phyloP scores from a whole-genome alignment of 2,113 vertebrate genomes.

The Rallus limicola region DNA sequence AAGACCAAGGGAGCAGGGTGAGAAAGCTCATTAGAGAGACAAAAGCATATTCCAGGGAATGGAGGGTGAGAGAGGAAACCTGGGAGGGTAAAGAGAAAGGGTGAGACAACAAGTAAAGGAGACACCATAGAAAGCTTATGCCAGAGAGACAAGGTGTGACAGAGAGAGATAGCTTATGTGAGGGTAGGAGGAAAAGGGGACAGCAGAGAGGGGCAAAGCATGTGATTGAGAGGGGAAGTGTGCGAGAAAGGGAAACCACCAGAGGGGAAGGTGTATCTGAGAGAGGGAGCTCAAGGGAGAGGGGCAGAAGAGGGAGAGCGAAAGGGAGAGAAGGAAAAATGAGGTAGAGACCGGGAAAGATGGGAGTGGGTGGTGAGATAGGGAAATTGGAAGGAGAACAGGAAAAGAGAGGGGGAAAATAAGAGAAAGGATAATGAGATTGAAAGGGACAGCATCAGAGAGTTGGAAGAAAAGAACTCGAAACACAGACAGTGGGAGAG shows the following conservation, averaged over 20 bases:
- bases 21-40: neutral
- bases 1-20: neutral
- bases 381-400: neutral
- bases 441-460: neutral
- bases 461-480: neutral
- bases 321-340: neutral
- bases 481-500: neutral
- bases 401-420: neutral
- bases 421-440: neutral
- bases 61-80: no score
- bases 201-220: neutral
- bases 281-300: neutral
- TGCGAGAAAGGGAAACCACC: neutral
- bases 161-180: neutral
- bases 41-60: neutral
- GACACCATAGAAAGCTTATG: neutral
- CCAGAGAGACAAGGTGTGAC: neutral
- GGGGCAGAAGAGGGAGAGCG: neutral
- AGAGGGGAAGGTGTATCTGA: neutral
- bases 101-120: neutral
- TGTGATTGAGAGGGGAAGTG: neutral
- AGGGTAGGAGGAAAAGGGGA: neutral
- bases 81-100: neutral
- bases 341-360: neutral
- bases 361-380: no score